A percentile compares a stretch with the other conserved stretches of the same genome.
Evolutionary conservation across 1,140 invertebrate species (phyloP).

Genomic region (Listronotus bonariensis): DNA sequence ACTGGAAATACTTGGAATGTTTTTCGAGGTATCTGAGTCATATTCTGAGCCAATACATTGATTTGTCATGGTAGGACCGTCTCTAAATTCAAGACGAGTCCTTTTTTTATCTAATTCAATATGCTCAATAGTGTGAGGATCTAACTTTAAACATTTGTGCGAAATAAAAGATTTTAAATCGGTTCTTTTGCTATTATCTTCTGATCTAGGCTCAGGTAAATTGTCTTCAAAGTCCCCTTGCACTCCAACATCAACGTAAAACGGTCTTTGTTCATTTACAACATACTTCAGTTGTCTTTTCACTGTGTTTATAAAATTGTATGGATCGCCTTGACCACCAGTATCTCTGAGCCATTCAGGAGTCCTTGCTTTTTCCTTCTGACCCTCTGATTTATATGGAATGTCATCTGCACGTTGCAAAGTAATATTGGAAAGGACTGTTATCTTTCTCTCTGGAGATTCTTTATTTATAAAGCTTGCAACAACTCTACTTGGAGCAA

Average conservation of each 20-base stretch:
- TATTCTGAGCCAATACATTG: conserved; percentile 32
- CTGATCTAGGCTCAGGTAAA: background rate
- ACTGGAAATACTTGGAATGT: conserved; percentile 53
- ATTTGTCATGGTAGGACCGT: conserved; percentile 19
- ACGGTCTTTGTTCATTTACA: conserved; percentile 27
- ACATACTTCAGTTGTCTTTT: conserved; percentile 49
- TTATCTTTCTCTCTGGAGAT: background rate
- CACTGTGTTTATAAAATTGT: conserved; percentile 54
- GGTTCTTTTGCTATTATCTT: conserved; percentile 7
- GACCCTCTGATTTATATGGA: background rate
- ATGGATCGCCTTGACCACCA: conserved; percentile 44
- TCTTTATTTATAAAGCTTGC: too few species aligned
- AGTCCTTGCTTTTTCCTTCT: background rate
- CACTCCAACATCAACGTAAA: conserved; percentile 42
- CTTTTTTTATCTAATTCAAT: conserved; percentile 34
- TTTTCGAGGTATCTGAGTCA: conserved; percentile 54
- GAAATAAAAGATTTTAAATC: conserved; percentile 42
- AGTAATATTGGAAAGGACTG: conserved; percentile 16
- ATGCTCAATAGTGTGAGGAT: conserved; percentile 42
- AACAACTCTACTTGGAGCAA: too few species aligned
- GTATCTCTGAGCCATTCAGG: conserved; percentile 42
- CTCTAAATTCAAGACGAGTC: conserved; percentile 7
- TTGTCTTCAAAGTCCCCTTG: conserved; percentile 41
- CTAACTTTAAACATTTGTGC: conserved; percentile 45
- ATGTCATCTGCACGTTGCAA: background rate